Percentiles rank a stretch among this genome's conserved stretches.
phyloP scores from a whole-genome alignment of 53 echinoderm and acorn worm species.

The Patiria pectinifera region DNA sequence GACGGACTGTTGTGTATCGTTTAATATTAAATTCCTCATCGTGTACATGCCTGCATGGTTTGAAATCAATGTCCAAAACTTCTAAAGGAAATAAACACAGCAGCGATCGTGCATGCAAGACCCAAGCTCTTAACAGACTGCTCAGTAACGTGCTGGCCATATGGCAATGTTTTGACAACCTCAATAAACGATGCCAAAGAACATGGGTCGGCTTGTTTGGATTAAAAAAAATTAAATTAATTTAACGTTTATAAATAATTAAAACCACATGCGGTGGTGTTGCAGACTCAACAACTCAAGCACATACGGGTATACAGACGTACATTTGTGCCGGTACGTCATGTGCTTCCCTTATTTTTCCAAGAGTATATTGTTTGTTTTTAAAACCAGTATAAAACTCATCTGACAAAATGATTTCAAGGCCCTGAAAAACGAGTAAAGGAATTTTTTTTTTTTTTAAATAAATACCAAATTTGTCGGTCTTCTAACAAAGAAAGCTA shows the following conservation, averaged over 20 bases:
- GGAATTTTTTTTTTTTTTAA: too few species aligned
- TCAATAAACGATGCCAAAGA: background rate
- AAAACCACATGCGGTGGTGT: background rate
- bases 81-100: background rate
- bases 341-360: too few species aligned
- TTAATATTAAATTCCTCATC: too few species aligned
- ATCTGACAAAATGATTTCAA: too few species aligned
- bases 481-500: too few species aligned
- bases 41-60: background rate
- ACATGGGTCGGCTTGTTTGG: constrained; percentile 7
- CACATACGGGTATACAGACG: background rate
- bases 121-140: background rate
- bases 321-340: too few species aligned
- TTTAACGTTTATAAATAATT: constrained; percentile 25
- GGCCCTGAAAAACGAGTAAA: too few species aligned
- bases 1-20: too few species aligned
- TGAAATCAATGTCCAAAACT: background rate
- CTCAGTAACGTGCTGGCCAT: constrained; percentile 17
- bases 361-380: too few species aligned
- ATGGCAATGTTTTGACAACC: constrained; percentile 35
- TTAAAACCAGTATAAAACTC: too few species aligned
- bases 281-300: background rate
- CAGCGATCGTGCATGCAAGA: background rate
- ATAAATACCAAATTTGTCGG: too few species aligned
- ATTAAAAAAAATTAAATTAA: background rate